A percentile compares a stretch with the other conserved stretches of the same genome.
phyloP scores from a whole-genome alignment of 30 jellyfish, hydroid and myxozoan genomes.

The Hydractinia symbiolongicarpus region DNA sequence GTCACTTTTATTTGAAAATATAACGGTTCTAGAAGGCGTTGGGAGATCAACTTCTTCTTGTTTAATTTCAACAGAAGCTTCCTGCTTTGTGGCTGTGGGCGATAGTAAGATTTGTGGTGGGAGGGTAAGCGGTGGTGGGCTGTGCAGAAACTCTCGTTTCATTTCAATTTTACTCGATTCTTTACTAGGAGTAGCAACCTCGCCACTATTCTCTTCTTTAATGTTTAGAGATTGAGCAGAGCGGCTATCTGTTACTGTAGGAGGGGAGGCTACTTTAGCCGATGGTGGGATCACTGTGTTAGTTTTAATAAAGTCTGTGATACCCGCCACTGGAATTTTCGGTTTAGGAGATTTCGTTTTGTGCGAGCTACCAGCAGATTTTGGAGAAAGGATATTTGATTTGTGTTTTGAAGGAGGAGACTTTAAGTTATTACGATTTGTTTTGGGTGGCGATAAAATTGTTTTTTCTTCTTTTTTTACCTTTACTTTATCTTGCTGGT shows the following conservation, averaged over 20 bases:
- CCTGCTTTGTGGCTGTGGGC: background rate
- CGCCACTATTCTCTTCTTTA: too few species aligned
- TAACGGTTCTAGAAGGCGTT: background rate
- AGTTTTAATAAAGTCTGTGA: too few species aligned
- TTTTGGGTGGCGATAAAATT: too few species aligned
- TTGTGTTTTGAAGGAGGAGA: background rate
- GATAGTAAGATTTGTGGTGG: conserved; percentile 22
- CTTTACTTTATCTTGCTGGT: too few species aligned
- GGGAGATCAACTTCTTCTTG: background rate
- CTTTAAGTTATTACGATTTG: background rate
- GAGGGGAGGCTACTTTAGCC: too few species aligned
- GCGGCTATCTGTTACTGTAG: background rate
- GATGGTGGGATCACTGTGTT: too few species aligned
- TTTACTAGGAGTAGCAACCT: too few species aligned
- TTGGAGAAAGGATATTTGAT: background rate
- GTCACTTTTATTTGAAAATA: background rate
- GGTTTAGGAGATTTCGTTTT: background rate
- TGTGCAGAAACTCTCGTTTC: background rate
- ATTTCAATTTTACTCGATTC: too few species aligned
- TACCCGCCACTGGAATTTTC: too few species aligned
- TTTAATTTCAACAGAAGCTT: background rate
- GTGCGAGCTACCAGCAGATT: background rate
- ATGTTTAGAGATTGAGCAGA: background rate
- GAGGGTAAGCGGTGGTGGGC: conserved; percentile 20
- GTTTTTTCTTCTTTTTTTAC: too few species aligned